These are phyloP conservation scores for Epizoanthus illoricatus DNA, from an alignment of 92 coral and sea anemone species.

Conservation along the genomic window DNA sequence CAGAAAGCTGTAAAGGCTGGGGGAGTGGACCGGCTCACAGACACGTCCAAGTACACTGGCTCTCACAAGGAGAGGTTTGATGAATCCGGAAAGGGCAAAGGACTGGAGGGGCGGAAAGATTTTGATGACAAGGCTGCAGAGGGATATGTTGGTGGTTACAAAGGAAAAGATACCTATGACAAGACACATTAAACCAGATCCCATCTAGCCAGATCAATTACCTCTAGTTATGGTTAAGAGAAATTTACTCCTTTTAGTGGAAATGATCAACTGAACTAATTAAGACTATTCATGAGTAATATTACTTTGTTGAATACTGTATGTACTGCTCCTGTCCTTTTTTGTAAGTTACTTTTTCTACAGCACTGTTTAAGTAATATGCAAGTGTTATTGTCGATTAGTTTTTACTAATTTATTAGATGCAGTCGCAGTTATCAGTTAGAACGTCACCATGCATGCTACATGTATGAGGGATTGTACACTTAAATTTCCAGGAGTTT, in stretches of 20 bases:
- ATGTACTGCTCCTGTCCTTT: too few relatives aligned
- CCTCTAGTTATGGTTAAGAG: not conserved
- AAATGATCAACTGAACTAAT: not conserved
- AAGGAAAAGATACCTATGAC: constrained; percentile 82
- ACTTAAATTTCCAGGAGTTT: too few relatives aligned
- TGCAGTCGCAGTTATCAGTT: too few relatives aligned
- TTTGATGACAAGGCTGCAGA: constrained; percentile 70
- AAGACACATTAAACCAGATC: constrained; percentile 54
- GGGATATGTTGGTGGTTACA: constrained; percentile 92
- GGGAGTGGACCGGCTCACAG: constrained; percentile 91
- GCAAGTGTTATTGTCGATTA: too few relatives aligned
- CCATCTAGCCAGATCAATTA: not conserved
- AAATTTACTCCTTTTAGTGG: not conserved
- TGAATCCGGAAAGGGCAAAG: constrained; percentile 92
- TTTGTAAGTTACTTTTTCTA: too few relatives aligned
- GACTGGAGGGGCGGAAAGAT: constrained; percentile 84
- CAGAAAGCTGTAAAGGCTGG: constrained; percentile 92
- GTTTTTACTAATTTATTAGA: too few relatives aligned
- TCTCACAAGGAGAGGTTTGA: constrained; percentile 98
- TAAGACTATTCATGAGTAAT: too few relatives aligned
- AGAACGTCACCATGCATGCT: too few relatives aligned
- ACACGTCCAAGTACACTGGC: constrained; percentile 92
- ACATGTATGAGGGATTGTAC: too few relatives aligned
- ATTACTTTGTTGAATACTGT: too few relatives aligned
- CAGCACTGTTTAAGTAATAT: too few relatives aligned